Evolutionary conservation across 2,888 invertebrate genomes (phyloP).

Genomic region (Sericinus montela): DNA sequence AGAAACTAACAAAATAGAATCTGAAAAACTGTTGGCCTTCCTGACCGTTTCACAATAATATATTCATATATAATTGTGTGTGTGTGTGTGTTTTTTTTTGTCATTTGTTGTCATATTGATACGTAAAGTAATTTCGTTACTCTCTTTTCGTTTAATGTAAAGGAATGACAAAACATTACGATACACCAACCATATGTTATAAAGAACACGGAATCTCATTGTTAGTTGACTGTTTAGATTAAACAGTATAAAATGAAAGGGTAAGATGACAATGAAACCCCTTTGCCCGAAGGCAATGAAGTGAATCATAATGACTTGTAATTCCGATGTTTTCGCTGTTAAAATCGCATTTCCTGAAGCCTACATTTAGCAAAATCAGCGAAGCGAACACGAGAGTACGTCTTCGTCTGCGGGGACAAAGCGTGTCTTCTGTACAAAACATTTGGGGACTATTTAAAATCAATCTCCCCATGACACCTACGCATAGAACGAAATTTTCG

Average conservation of each 20-base stretch:
- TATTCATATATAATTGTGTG: no score
- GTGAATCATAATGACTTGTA: slow-evolving; percentile 71
- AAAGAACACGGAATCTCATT: slow-evolving; percentile 40
- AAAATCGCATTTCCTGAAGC: slow-evolving; percentile 76
- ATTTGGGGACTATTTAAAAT: slow-evolving; percentile 64
- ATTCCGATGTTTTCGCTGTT: slow-evolving; percentile 75
- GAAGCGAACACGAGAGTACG: slow-evolving; percentile 62
- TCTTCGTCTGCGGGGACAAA: slow-evolving; percentile 55
- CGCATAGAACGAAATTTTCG: slow-evolving; percentile 35
- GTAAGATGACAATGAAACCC: slow-evolving; percentile 67
- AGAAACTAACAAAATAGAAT: no score
- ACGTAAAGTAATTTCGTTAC: not conserved
- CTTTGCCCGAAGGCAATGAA: slow-evolving; percentile 69
- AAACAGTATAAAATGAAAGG: slow-evolving; percentile 57
- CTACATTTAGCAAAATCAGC: slow-evolving; percentile 60
- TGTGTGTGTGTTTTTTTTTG: no score
- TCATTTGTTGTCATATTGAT: no score
- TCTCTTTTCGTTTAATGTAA: slow-evolving; percentile 5
- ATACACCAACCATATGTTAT: slow-evolving; percentile 26
- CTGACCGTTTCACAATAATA: no score
- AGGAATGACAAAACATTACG: slow-evolving; percentile 5
- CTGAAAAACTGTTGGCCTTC: no score
- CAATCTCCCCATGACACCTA: slow-evolving; percentile 65
- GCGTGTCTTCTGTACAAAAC: slow-evolving; percentile 56
- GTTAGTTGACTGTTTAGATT: slow-evolving; percentile 44